Conservation (phyloP, 2,888 invertebrate genomes). For the Machimus atricapillus region DNA sequence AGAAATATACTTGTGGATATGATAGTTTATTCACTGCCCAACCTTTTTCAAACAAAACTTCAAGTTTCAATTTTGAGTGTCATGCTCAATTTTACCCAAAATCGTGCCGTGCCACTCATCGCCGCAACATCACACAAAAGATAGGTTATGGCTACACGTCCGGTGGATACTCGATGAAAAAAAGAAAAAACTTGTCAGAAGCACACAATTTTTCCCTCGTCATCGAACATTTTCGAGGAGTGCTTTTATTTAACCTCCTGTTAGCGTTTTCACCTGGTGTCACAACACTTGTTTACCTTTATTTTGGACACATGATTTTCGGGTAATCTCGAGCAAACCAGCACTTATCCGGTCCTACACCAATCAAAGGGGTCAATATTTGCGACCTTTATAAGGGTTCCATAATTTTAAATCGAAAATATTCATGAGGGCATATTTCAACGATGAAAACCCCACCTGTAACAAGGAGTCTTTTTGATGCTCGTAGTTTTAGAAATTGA, state of each 20-base stretch:
- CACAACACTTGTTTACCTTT: neutral
- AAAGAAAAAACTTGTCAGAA: neutral
- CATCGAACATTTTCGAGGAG: neutral
- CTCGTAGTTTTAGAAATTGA: neutral
- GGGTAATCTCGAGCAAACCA: neutral
- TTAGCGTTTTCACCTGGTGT: neutral
- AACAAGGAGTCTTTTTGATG: neutral
- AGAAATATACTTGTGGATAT: neutral
- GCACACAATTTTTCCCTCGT: neutral
- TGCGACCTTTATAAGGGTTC: neutral
- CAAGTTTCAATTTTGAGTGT: neutral
- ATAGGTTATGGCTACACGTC: neutral
- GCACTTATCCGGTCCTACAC: neutral
- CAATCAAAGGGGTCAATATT: neutral
- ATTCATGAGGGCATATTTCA: neutral
- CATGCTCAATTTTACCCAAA: neutral
- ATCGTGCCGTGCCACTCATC: neutral
- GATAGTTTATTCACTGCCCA: neutral
- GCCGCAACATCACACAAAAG: neutral
- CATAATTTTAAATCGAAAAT: neutral
- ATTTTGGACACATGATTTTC: neutral
- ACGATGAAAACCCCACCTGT: neutral
- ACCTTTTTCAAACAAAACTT: neutral
- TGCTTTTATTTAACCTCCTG: neutral
- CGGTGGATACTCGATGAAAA: neutral